Conservation (phyloP, 1,140 invertebrate genomes). For the Vollenhovia emeryi region DNA sequence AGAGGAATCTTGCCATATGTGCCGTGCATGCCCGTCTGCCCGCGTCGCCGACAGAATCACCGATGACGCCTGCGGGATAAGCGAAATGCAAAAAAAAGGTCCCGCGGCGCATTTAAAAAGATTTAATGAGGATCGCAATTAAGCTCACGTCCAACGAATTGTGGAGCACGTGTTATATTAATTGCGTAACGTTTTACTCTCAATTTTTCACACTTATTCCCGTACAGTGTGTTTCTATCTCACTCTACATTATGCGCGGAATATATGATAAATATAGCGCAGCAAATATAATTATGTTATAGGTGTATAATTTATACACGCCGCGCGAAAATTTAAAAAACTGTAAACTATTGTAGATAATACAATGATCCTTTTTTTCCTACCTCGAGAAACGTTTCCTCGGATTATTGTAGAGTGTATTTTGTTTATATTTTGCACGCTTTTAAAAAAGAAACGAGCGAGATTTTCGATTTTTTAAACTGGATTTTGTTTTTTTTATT, state of each 20-base stretch:
- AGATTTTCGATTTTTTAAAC: not conserved
- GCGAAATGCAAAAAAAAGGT: not conserved
- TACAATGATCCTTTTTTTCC: not conserved
- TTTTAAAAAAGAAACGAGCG: not conserved
- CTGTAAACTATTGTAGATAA: not conserved
- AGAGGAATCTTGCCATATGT: slow-evolving; percentile 2
- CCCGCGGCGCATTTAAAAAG: not conserved
- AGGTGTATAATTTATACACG: no score
- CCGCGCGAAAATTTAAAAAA: not conserved
- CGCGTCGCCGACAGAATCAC: slow-evolving; percentile 6
- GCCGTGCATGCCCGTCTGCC: not conserved
- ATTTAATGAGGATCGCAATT: slow-evolving; percentile 5
- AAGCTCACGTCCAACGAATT: not conserved
- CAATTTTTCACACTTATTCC: not conserved
- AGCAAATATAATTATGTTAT: no score
- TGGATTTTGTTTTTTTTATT: not conserved
- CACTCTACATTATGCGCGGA: no score
- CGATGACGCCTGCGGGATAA: slow-evolving; percentile 24
- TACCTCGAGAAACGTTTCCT: not conserved
- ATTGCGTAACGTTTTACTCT: not conserved
- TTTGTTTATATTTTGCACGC: not conserved
- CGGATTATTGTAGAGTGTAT: not conserved
- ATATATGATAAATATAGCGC: no score
- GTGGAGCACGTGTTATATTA: not conserved
- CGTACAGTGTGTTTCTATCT: not conserved